These are phyloP conservation scores for Pinctada fucata DNA, from an alignment of 2,888 invertebrate genomes.

Conservation along the genomic window DNA sequence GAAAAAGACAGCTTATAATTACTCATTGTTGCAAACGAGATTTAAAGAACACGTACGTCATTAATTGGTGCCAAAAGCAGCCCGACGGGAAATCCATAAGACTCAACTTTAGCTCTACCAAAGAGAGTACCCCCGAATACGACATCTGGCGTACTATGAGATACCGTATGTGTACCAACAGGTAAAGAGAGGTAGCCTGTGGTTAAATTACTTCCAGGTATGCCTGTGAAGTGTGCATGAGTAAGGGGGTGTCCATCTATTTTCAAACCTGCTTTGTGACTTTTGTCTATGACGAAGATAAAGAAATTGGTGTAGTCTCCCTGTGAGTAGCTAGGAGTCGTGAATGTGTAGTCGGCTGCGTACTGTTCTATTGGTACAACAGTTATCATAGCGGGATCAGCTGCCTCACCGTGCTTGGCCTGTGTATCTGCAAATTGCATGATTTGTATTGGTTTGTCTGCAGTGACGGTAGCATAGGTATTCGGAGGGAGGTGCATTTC, in stretches of 20 bases:
- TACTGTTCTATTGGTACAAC: conserved; percentile 61
- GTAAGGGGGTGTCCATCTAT: conserved; percentile 43
- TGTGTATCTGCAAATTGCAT: conserved; percentile 55
- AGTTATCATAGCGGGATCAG: conserved; percentile 61
- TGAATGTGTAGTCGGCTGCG: conserved; percentile 52
- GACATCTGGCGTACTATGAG: conserved; percentile 12
- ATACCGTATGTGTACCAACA: conserved; percentile 23
- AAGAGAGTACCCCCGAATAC: conserved; percentile 25
- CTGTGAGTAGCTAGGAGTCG: conserved; percentile 51
- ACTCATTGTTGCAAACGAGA: too few relatives aligned
- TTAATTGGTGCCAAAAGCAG: conserved; percentile 20
- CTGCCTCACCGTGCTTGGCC: conserved; percentile 30
- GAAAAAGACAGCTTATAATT: too few relatives aligned
- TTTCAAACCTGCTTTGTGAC: conserved; percentile 41
- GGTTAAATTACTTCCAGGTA: conserved; percentile 44
- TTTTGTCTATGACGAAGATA: conserved; percentile 48
- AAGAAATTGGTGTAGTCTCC: conserved; percentile 50
- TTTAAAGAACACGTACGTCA: conserved; percentile 6
- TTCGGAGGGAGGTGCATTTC: conserved; percentile 33
- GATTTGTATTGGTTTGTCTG: conserved; percentile 53
- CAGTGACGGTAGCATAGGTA: conserved; percentile 37
- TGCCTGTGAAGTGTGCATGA: conserved; percentile 28
- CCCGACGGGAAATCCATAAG: conserved; percentile 31
- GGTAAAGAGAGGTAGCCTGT: conserved; percentile 39
- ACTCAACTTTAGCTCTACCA: conserved; percentile 27